A percentile compares a stretch with the other conserved stretches of the same genome.
phyloP scores from a whole-genome alignment of 2,888 invertebrate genomes.

The Acholoe squamosa region DNA sequence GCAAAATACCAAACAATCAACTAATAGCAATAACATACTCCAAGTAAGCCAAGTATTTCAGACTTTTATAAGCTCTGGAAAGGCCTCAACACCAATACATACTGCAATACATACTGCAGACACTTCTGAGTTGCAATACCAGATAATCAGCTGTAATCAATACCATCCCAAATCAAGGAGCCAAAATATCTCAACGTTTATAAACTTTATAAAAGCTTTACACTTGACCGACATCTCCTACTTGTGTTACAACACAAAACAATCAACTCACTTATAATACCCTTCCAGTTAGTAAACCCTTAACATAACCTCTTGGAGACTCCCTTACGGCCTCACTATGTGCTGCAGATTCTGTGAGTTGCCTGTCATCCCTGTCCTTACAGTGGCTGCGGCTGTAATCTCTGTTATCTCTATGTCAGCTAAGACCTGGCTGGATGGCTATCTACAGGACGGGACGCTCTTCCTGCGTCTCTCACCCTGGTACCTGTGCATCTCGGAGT shows the following conservation, averaged over 20 bases:
- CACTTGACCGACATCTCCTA: background rate
- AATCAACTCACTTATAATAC: background rate
- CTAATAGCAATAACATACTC: too few species aligned
- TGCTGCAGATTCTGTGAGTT: slow-evolving; percentile 51
- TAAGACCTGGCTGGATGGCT: slow-evolving; percentile 51
- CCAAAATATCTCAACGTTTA: background rate
- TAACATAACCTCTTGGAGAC: background rate
- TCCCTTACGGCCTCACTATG: slow-evolving; percentile 6
- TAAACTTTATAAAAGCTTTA: background rate
- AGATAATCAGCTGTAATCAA: too few species aligned
- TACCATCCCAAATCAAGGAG: background rate
- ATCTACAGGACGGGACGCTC: background rate
- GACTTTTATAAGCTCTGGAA: too few species aligned
- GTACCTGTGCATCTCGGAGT: slow-evolving; percentile 49
- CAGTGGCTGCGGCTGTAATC: slow-evolving; percentile 31
- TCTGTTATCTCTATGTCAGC: slow-evolving; percentile 33
- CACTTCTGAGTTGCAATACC: too few species aligned
- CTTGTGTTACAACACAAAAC: background rate
- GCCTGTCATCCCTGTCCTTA: slow-evolving; percentile 32
- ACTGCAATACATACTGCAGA: too few species aligned
- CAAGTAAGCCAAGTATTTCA: too few species aligned
- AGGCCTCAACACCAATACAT: too few species aligned
- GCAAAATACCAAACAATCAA: too few species aligned
- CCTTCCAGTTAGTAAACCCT: background rate
- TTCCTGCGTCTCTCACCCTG: slow-evolving; percentile 48